Base-by-base conservation (phyloP, 2,888 invertebrate genomes). In the Alitta virens region DNA sequence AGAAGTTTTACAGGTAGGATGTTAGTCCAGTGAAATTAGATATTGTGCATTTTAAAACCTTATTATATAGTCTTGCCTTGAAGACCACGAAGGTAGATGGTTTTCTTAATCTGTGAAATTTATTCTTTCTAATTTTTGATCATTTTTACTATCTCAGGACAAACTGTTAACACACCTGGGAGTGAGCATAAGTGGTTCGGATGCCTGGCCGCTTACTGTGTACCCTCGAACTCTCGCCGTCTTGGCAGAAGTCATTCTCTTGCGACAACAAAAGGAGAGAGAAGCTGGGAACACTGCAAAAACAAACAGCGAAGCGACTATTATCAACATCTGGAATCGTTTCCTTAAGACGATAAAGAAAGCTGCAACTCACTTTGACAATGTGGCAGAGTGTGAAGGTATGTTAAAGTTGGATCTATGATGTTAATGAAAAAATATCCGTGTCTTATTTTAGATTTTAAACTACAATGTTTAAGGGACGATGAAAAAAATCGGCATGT, bases 281-380 rank as follows among this genome's bases (percentile, higher is more conserved):
- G 79, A 79, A 60, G 76, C 78, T 12, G 59, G 51, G 7, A 33
- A 33, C 33, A 90, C 92, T 77, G 87, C 90, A 26, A 89, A 91
- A 64, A 88, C 90, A 55, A 93, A 94, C 74, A 91, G 92, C 72
- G 95, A 96, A 84, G 89, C 90, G 33, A 89, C 91, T 26, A 93
- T 94, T 70, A 88, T 94, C 46, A 89, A 90, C 56, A 93, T 96
- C 78, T 95, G 96, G 94, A 91, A 92, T 79, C 87, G 92, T 76
- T 85, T 95, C 21, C 88, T 96, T 12, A 91, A 91, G 74, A 94
- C 94, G 0, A 84, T 97, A 62, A 91, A 92, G 3, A 91, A 92
- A 77, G 92, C 91, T 73, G 91, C 94, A 61, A 64, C 69, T 67
- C 73, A 40, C 52, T 65, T 69, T 68, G 74, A 57, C 38, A 62